These are phyloP conservation scores for Andrena haemorrhoa DNA, from an alignment of 2,888 invertebrate genomes.

Conservation along the genomic window DNA sequence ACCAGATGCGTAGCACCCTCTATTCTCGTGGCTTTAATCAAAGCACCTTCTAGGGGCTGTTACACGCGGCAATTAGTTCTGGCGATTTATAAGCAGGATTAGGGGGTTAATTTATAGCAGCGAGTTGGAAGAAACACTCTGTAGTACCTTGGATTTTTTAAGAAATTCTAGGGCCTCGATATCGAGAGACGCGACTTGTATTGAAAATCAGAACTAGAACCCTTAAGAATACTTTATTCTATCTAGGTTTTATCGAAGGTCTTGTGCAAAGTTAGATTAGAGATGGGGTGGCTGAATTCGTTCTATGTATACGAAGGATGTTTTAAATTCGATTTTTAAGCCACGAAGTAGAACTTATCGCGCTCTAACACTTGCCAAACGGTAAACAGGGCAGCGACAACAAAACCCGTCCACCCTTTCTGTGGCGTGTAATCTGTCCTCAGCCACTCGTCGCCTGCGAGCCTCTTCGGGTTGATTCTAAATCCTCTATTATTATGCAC, in stretches of 20 bases:
- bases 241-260: not conserved
- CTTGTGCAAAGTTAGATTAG: not conserved
- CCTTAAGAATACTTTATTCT: not conserved
- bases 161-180: not conserved
- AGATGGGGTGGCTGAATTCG: not conserved
- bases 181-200: not conserved
- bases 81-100: conserved; percentile 77
- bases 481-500: conserved; percentile 84
- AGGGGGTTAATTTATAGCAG: conserved; percentile 73
- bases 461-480: conserved; percentile 78
- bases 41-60: conserved; percentile 71
- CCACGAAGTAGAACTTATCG: conserved; percentile 74
- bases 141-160: not conserved
- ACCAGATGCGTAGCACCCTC: conserved; percentile 72
- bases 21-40: conserved; percentile 74
- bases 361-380: conserved; percentile 75
- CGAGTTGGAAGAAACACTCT: conserved; percentile 21
- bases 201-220: too few species aligned
- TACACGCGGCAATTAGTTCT: conserved; percentile 76
- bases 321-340: conserved; percentile 24
- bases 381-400: conserved; percentile 73
- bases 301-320: not conserved
- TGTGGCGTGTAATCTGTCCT: conserved; percentile 84
- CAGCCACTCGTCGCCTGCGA: conserved; percentile 77
- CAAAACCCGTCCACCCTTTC: conserved; percentile 78